phyloP scores from a whole-genome alignment of 2,888 invertebrate species.

The Caenorhabditis drosophilae region DNA sequence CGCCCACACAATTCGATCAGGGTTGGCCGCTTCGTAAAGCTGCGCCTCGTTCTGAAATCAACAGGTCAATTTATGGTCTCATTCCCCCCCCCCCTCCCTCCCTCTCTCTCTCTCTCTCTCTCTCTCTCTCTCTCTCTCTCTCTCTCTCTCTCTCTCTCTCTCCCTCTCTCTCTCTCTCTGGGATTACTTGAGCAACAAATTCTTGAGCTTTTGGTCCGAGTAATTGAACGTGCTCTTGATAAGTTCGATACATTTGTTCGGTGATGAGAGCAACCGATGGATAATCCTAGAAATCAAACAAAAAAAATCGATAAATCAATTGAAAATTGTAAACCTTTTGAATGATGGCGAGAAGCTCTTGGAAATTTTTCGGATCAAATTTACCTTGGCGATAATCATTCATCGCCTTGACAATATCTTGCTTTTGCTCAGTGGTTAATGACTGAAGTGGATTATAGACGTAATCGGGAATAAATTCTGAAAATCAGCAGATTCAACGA shows the following conservation, averaged over 20 bases:
- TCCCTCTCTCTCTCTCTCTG: too few relatives aligned
- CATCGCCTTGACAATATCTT: conserved; percentile 14
- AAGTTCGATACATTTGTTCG: conserved; percentile 16
- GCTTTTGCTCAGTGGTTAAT: conserved; percentile 26
- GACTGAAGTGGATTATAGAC: conserved; percentile 14
- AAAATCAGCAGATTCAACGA: not conserved
- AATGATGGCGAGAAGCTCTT: conserved; percentile 12
- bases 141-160: too few relatives aligned
- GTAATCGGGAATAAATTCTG: conserved; percentile 27
- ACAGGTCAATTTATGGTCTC: not conserved
- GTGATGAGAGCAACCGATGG: conserved; percentile 10
- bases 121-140: too few relatives aligned
- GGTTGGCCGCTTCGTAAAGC: conserved; percentile 25
- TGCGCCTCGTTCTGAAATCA: conserved; percentile 22
- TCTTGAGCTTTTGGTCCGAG: conserved; percentile 32
- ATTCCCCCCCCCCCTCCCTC: too few relatives aligned
- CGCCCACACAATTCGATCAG: conserved; percentile 36
- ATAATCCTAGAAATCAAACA: conserved; percentile 7
- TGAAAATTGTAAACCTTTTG: conserved; percentile 1
- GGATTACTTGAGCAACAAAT: too few relatives aligned
- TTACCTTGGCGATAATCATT: conserved; percentile 33
- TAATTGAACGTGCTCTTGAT: conserved; percentile 22
- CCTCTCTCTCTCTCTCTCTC: too few relatives aligned
- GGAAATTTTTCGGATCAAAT: conserved; percentile 23
- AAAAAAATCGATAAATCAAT: not conserved